These are phyloP conservation scores for Galeopterus variegatus DNA, from an alignment of 2,113 vertebrate genomes.

Conservation along the genomic window DNA sequence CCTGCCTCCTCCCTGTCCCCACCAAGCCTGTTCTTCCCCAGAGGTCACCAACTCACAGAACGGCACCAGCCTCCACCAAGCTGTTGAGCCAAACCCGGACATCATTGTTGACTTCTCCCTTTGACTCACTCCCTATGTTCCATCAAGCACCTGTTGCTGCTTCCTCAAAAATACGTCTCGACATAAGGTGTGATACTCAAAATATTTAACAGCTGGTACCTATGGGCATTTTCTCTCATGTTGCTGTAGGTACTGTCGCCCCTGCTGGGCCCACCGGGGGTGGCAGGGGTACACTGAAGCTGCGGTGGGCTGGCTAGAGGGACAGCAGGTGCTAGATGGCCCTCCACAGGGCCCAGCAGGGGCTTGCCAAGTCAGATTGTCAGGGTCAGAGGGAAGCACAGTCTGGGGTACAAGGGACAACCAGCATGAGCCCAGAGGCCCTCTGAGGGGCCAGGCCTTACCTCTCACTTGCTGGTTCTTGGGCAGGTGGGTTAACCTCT, in stretches of 20 bases:
- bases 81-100: background rate
- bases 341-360: background rate
- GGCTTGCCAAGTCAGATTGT: too few species aligned
- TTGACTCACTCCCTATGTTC: background rate
- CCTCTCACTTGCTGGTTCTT: too few species aligned
- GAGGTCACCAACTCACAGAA: background rate
- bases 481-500: too few species aligned
- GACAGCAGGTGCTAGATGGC: background rate
- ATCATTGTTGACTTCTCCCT: background rate
- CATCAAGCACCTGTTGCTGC: background rate
- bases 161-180: background rate
- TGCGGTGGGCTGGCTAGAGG: background rate
- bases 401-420: too few species aligned
- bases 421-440: too few species aligned
- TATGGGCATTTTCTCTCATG: background rate
- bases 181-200: background rate
- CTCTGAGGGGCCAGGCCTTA: too few species aligned
- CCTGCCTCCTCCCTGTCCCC: background rate
- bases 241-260: background rate
- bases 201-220: background rate
- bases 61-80: background rate
- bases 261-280: background rate
- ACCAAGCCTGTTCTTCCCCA: background rate
- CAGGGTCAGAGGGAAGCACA: too few species aligned
- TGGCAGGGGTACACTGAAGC: background rate